These are phyloP conservation scores for Albula glossodonta DNA, from an alignment of 2,113 vertebrate species.

Conservation along the genomic window DNA sequence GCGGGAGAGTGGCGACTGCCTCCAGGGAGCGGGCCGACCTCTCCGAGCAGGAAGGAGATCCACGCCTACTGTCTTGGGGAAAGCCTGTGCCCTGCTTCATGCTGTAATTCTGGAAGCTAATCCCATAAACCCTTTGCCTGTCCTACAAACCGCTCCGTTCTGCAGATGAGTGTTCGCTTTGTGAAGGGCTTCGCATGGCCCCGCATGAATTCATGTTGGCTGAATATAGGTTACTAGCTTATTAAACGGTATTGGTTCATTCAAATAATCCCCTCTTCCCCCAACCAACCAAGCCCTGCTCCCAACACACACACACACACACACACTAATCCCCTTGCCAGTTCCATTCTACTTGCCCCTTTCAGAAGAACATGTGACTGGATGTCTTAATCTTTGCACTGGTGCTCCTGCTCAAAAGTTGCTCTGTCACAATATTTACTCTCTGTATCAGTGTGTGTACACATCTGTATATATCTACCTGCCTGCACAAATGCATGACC, in stretches of 20 bases:
- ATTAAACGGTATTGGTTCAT: background rate
- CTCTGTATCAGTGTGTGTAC: background rate
- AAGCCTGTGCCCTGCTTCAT: background rate
- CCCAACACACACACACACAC: too few species aligned
- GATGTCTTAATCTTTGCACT: too few species aligned
- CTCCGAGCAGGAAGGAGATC: background rate
- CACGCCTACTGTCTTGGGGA: background rate
- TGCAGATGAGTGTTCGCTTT: background rate
- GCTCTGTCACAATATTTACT: background rate
- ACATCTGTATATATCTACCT: too few species aligned
- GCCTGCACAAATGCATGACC: too few species aligned
- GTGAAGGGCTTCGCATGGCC: background rate
- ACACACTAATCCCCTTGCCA: too few species aligned
- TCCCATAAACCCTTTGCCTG: background rate
- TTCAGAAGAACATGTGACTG: slow-evolving; percentile 24
- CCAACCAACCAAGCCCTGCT: too few species aligned
- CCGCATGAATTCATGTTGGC: background rate
- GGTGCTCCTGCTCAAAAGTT: too few species aligned
- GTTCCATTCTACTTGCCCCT: too few species aligned
- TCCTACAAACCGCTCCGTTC: background rate
- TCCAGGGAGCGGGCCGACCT: too few species aligned
- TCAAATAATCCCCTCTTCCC: background rate
- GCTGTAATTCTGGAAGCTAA: background rate
- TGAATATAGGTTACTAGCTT: background rate
- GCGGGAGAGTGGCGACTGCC: too few species aligned